Conservation (phyloP, 2,797 vertebrate species). For the Anas capensis region DNA sequence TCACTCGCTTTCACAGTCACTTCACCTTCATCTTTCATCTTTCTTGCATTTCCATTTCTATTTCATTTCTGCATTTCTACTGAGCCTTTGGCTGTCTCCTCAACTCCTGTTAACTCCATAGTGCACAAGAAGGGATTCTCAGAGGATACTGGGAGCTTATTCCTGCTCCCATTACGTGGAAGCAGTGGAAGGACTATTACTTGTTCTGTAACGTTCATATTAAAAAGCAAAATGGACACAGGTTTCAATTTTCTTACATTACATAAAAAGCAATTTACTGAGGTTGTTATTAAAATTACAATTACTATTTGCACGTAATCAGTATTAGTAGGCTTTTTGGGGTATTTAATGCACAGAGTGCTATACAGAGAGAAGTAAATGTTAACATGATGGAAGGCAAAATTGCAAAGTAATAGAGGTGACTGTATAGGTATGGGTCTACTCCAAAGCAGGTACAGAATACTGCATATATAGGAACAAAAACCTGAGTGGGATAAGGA, state of each 20-base stretch:
- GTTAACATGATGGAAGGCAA: conserved; percentile 37
- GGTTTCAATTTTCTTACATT: conserved; percentile 44
- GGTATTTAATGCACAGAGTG: neutral
- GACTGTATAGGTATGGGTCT: neutral
- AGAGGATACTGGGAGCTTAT: neutral
- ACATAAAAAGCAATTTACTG: conserved; percentile 55
- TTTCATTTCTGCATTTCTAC: neutral
- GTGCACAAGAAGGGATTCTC: neutral
- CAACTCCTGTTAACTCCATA: neutral
- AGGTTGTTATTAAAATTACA: conserved; percentile 47
- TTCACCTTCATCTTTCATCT: conserved; percentile 1
- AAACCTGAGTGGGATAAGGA: neutral
- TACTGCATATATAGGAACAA: neutral
- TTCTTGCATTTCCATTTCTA: neutral
- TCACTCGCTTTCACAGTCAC: neutral
- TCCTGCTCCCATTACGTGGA: neutral
- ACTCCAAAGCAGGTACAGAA: neutral
- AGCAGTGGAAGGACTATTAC: neutral
- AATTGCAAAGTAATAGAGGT: neutral
- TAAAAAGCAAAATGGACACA: conserved; percentile 30
- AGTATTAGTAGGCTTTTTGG: conserved; percentile 33
- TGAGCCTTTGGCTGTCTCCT: neutral
- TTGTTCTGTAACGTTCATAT: neutral
- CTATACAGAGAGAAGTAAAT: conserved; percentile 39
- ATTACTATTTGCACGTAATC: conserved; percentile 57